These are phyloP conservation scores for Trichogramma pretiosum DNA, from an alignment of 1,140 invertebrate species.

Conservation along the genomic window DNA sequence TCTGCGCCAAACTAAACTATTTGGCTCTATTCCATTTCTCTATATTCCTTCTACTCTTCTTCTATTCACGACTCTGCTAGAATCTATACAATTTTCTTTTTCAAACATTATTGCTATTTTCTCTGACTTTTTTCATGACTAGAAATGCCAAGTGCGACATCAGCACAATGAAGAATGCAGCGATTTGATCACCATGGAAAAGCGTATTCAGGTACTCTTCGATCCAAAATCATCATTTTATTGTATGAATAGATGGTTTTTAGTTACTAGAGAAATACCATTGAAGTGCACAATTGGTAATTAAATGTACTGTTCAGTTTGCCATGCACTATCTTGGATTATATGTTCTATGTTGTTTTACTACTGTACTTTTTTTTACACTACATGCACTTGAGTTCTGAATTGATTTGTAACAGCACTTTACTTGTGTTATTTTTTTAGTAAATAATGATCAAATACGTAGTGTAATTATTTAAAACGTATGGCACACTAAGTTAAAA, in stretches of 20 bases:
- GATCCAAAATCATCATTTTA: conserved; percentile 26
- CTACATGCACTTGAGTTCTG: too few species aligned
- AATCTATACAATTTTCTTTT: conserved; percentile 8
- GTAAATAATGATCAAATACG: too few species aligned
- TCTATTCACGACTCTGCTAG: conserved; percentile 16
- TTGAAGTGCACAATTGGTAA: conserved; percentile 17
- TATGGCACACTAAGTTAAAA: too few species aligned
- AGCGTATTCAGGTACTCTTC: conserved; percentile 64
- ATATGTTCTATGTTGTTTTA: too few species aligned
- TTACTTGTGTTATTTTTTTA: too few species aligned
- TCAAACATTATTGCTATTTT: conserved; percentile 22
- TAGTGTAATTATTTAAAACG: too few species aligned
- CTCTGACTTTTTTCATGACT: conserved; percentile 37
- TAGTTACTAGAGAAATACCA: conserved; percentile 13
- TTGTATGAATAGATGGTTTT: too few species aligned
- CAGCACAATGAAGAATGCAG: conserved; percentile 90
- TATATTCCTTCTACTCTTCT: conserved; percentile 10
- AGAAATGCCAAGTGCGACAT: conserved; percentile 83
- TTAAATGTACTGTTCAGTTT: conserved; percentile 10
- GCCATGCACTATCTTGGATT: too few species aligned
- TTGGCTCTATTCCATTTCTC: conserved; percentile 17
- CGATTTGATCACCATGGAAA: conserved; percentile 89
- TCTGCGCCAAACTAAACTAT: conserved; percentile 6
- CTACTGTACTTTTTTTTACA: too few species aligned
- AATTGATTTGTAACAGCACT: too few species aligned